A percentile compares a stretch with the other conserved stretches of the same genome.
Evolutionary conservation across 2,113 vertebrate species (phyloP).

Genomic region (Glareola pratincola): DNA sequence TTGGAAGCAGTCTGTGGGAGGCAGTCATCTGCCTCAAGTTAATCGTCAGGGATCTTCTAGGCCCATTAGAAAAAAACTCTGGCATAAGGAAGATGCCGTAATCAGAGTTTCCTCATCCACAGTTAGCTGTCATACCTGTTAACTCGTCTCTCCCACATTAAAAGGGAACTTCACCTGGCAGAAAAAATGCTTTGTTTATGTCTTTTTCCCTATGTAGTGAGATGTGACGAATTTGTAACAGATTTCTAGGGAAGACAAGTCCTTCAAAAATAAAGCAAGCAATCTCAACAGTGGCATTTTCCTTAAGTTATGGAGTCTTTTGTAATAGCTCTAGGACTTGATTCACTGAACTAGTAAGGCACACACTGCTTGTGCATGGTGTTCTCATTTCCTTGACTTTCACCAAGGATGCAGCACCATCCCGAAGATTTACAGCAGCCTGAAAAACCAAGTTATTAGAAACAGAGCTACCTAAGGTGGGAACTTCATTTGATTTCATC

Average conservation of each 20-base stretch:
- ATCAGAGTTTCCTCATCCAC: background rate
- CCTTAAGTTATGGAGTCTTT: background rate
- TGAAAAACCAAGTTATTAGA: background rate
- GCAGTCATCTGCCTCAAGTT: background rate
- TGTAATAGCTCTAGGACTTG: background rate
- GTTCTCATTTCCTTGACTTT: background rate
- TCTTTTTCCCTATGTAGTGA: background rate
- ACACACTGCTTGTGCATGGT: background rate
- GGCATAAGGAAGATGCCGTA: background rate
- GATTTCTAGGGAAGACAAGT: background rate
- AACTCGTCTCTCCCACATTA: background rate
- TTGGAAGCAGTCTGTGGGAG: background rate
- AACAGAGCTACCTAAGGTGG: background rate
- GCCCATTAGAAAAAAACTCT: background rate
- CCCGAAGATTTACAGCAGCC: background rate
- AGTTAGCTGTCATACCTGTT: background rate
- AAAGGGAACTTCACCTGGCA: background rate
- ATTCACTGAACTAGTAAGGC: background rate
- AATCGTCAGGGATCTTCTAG: background rate
- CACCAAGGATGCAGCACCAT: background rate
- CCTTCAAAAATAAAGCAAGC: background rate
- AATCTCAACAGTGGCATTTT: background rate
- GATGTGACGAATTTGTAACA: background rate
- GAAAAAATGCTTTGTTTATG: background rate
- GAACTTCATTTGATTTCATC: background rate